These are phyloP conservation scores for Dasyprocta punctata DNA, from an alignment of 2,113 vertebrate species.

Conservation along the genomic window DNA sequence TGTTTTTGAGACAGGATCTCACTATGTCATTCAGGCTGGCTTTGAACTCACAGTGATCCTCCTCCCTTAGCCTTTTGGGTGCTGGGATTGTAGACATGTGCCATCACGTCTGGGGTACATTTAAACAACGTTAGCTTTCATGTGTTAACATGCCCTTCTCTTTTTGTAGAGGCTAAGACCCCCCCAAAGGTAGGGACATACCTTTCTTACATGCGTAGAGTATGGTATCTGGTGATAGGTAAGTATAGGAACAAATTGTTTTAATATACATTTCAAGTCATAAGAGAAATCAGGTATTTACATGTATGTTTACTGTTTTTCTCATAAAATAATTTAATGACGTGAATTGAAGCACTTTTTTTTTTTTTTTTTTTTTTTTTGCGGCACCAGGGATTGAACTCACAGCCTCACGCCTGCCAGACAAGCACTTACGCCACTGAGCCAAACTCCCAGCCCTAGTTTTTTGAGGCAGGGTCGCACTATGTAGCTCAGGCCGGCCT, in stretches of 20 bases:
- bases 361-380: conserved; percentile 63
- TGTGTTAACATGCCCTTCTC: no score
- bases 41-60: not conserved
- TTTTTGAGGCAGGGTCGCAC: no score
- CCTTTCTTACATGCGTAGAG: not conserved
- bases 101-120: not conserved
- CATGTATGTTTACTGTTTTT: not conserved
- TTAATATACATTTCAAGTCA: not conserved
- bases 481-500: no score
- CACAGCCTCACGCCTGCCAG: no score
- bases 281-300: not conserved
- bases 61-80: not conserved
- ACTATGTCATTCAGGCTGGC: not conserved
- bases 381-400: no score
- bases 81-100: not conserved
- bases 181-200: not conserved
- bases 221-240: not conserved
- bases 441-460: no score
- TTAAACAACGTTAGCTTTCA: no score
- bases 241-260: not conserved
- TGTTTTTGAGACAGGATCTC: not conserved
- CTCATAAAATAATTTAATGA: not conserved
- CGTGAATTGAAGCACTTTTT: conserved; percentile 11
- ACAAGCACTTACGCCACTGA: no score
- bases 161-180: no score